Conservation (phyloP, 2,888 invertebrate species). For the Tinea semifulvella region DNA sequence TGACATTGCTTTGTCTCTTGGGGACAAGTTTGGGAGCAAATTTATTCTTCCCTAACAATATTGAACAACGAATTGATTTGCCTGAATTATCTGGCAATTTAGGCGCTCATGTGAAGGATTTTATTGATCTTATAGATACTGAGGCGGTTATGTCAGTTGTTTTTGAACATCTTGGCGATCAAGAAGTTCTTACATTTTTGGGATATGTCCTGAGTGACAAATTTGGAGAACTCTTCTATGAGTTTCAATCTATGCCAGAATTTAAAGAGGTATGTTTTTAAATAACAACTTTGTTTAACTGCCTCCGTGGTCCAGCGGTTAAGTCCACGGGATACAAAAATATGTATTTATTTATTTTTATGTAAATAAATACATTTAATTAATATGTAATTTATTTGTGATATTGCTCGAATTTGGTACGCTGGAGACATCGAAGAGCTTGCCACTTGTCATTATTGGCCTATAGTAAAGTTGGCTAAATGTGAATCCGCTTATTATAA, state of each 20-base stretch:
- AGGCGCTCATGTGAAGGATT: constrained; percentile 27
- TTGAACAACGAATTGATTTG: constrained; percentile 4
- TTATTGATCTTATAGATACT: constrained; percentile 27
- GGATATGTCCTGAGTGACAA: constrained; percentile 26
- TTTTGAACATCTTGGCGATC: constrained; percentile 27
- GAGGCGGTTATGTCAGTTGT: constrained; percentile 25
- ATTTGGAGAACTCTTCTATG: constrained; percentile 26
- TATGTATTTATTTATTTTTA: too few species aligned
- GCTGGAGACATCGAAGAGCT: too few species aligned
- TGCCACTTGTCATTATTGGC: too few species aligned
- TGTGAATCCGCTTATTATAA: too few species aligned
- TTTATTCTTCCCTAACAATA: background rate
- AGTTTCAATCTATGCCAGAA: constrained; percentile 29
- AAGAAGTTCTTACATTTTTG: constrained; percentile 28
- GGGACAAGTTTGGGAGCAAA: constrained; percentile 2
- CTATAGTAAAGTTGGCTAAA: too few species aligned
- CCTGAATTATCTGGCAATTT: constrained; percentile 19
- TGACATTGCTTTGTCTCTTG: background rate
- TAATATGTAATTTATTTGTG: too few species aligned
- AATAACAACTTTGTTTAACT: background rate
- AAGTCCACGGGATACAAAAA: too few species aligned
- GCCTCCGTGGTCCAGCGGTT: too few species aligned
- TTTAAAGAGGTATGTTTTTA: constrained; percentile 30
- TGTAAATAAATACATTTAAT: too few species aligned
- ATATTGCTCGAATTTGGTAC: too few species aligned